Evolutionary conservation across 2,888 invertebrate genomes (phyloP).

Genomic region (Argyresthia goedartella): DNA sequence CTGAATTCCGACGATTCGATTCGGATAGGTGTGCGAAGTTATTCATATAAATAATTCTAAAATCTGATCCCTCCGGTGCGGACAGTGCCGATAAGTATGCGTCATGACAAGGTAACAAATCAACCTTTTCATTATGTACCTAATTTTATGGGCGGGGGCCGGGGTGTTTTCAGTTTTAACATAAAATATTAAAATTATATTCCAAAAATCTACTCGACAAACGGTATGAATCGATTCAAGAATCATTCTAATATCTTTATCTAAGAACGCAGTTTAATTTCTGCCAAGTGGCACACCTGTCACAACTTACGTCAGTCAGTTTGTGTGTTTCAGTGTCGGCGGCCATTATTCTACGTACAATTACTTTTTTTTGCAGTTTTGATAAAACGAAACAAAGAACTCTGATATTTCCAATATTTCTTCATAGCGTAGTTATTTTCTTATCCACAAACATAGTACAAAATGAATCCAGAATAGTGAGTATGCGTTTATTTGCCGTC

Average conservation of each 20-base stretch:
- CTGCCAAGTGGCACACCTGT: slow-evolving; percentile 69
- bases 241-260: not conserved
- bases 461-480: slow-evolving; percentile 90
- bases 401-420: slow-evolving; percentile 38
- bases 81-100: no score
- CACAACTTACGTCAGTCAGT: slow-evolving; percentile 64
- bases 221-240: no score
- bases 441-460: slow-evolving; percentile 51
- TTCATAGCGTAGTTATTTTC: slow-evolving; percentile 37
- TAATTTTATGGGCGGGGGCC: no score
- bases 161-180: no score
- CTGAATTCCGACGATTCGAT: no score
- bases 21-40: no score
- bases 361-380: slow-evolving; percentile 58
- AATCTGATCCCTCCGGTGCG: no score
- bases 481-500: slow-evolving; percentile 58
- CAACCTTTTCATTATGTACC: no score
- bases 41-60: no score
- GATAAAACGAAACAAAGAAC: slow-evolving; percentile 52
- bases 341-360: slow-evolving; percentile 68
- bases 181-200: no score
- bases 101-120: no score
- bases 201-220: no score
- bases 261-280: slow-evolving; percentile 48
- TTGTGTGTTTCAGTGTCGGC: slow-evolving; percentile 65